Evolutionary conservation across 2,888 invertebrate genomes (phyloP), one percentile per base, ranked within the genome.

Genomic region (Brachyptera risi): DNA sequence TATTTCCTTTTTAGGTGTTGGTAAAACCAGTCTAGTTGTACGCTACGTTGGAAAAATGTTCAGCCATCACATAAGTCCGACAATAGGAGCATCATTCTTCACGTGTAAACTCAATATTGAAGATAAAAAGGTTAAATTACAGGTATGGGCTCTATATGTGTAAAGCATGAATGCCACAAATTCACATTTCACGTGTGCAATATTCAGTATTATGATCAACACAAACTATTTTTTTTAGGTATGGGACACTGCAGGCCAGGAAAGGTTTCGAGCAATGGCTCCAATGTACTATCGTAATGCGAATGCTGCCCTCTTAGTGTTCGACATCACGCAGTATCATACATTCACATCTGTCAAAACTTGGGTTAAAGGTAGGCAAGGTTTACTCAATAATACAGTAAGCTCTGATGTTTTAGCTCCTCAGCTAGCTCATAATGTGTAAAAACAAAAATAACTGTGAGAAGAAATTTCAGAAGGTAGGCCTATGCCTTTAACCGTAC

Each of bases 231-330:
- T 72, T 64, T 69, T 76, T 3, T 75, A 91, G 85, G 86, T 92
- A 2, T 92, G 92, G 92, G 92, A 92, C 74, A 92, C 92, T 0
- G 92, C 92, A 0, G 92, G 92, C 0, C 91, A 92, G 72, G 92
- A 92, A 74, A 74, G 92, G 56, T 96, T 93, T 73, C 82, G 90
- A 63, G 88, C 95, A 0, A 94, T 96, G 87, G 92, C 93, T 0
- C 95, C 96, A 5, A 92, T 95, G 92, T 96, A 95, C 73, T 96
- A 96, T 73, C 79, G 95, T 57, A 93, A 92, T 72, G 90, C 94
- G 0, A 93, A 92, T 73, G 93, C 92, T 0, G 95, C 95, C 0
- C 80, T 95, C 54, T 77, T 95, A 51, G 87, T 94, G 0, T 96
- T 88, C 72, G 95, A 96, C 73, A 83, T 96, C 64, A 89, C 92